These are phyloP conservation scores for Campaea margaritaria DNA, from an alignment of 2,888 invertebrate species.

Conservation along the genomic window DNA sequence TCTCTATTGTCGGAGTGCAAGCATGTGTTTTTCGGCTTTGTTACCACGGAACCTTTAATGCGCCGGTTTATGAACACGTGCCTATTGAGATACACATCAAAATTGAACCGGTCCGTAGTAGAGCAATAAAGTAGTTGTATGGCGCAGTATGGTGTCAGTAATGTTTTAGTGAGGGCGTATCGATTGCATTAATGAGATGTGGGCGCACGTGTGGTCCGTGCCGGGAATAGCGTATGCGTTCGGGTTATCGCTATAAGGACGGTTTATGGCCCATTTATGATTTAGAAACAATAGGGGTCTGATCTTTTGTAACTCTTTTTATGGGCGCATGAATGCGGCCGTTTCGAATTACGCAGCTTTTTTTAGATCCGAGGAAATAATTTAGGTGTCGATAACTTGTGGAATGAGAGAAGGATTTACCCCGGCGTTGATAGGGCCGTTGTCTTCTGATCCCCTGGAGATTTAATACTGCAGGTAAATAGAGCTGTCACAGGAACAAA, in stretches of 20 bases:
- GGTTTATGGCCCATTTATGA: constrained; percentile 71
- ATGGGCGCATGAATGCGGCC: constrained; percentile 51
- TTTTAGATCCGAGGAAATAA: constrained; percentile 33
- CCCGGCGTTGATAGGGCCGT: constrained; percentile 27
- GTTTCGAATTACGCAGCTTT: constrained; percentile 46
- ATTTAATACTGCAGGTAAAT: constrained; percentile 61
- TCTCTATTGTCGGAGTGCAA: not conserved
- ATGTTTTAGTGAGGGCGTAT: constrained; percentile 78
- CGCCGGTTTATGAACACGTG: constrained; percentile 49
- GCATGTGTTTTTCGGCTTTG: constrained; percentile 13
- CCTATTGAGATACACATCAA: constrained; percentile 50
- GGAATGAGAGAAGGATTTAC: constrained; percentile 46
- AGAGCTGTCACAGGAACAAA: constrained; percentile 50
- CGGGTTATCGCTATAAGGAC: constrained; percentile 66
- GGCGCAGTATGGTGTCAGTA: constrained; percentile 59
- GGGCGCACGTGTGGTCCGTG: constrained; percentile 80
- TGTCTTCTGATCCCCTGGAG: constrained; percentile 47
- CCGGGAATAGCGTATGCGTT: constrained; percentile 63
- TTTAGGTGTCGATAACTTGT: constrained; percentile 20
- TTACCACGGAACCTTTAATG: constrained; percentile 33
- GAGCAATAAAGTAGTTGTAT: constrained; percentile 67
- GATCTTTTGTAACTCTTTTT: constrained; percentile 61
- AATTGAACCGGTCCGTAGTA: constrained; percentile 60
- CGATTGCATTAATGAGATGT: constrained; percentile 83
- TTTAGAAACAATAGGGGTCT: constrained; percentile 72